These are phyloP conservation scores for Diogma glabrata DNA, from an alignment of 2,888 invertebrate genomes.

Conservation along the genomic window DNA sequence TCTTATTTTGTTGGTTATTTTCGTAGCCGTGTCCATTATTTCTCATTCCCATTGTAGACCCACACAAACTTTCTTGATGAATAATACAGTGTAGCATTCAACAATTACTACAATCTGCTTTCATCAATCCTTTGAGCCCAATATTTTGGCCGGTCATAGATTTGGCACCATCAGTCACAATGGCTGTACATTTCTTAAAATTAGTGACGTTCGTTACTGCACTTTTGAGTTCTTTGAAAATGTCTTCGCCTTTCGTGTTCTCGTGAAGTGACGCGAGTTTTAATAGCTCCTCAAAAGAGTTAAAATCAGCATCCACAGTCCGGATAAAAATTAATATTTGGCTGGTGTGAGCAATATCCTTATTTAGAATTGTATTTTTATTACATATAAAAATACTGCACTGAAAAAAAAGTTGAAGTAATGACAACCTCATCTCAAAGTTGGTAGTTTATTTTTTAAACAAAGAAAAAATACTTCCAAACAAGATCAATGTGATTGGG, in stretches of 20 bases:
- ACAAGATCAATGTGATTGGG: too few species aligned
- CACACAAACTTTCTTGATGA: constrained; percentile 11
- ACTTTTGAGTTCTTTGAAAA: constrained; percentile 8
- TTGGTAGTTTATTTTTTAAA: too few species aligned
- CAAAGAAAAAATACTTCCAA: too few species aligned
- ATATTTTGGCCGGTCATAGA: constrained; percentile 18
- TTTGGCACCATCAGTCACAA: constrained; percentile 17
- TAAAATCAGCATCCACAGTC: background rate
- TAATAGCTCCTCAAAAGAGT: background rate
- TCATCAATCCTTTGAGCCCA: constrained; percentile 7
- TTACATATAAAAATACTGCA: too few species aligned
- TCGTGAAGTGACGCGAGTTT: background rate
- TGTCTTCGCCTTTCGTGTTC: constrained; percentile 1
- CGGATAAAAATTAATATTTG: constrained; percentile 4
- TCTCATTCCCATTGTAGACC: constrained; percentile 10
- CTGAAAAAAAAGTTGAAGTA: too few species aligned
- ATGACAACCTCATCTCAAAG: too few species aligned
- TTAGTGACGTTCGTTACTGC: background rate
- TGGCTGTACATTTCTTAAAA: constrained; percentile 10
- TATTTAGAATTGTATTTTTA: too few species aligned
- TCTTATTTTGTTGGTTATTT: too few species aligned
- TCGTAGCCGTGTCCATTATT: constrained; percentile 12
- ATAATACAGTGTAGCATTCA: constrained; percentile 18
- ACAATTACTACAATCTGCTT: constrained; percentile 16
- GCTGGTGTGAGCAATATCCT: constrained; percentile 3